These are phyloP conservation scores for Scylla paramamosain DNA, from an alignment of 1,140 invertebrate species.

Conservation along the genomic window DNA sequence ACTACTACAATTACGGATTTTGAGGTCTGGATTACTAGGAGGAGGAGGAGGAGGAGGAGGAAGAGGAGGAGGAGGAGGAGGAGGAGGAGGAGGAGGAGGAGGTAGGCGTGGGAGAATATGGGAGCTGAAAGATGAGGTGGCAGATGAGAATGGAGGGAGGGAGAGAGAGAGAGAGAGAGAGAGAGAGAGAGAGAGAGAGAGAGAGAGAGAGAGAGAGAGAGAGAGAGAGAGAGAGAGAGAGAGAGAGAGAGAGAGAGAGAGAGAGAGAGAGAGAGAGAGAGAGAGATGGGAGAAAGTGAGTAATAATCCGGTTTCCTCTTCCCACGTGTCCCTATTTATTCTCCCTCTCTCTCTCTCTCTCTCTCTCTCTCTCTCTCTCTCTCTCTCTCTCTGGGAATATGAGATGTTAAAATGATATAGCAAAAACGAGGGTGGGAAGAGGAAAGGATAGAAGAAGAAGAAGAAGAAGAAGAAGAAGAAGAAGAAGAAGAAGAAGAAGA, in stretches of 20 bases:
- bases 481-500: background rate
- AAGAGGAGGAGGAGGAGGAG: no score
- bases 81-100: background rate
- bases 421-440: no score
- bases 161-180: conserved; percentile 42
- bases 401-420: no score
- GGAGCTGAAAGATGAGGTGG: background rate
- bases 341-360: no score
- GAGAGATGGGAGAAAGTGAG: no score
- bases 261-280: background rate
- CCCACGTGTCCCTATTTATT: no score
- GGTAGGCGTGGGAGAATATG: background rate
- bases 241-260: background rate
- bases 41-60: no score
- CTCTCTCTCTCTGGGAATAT: no score
- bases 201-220: background rate
- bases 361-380: no score
- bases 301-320: no score
- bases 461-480: background rate
- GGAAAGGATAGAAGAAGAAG: background rate
- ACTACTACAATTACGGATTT: no score
- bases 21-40: no score
- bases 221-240: background rate
- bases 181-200: background rate
- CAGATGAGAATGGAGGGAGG: background rate